phyloP scores from a whole-genome alignment of 2,113 vertebrate genomes.

The Numida meleagris region DNA sequence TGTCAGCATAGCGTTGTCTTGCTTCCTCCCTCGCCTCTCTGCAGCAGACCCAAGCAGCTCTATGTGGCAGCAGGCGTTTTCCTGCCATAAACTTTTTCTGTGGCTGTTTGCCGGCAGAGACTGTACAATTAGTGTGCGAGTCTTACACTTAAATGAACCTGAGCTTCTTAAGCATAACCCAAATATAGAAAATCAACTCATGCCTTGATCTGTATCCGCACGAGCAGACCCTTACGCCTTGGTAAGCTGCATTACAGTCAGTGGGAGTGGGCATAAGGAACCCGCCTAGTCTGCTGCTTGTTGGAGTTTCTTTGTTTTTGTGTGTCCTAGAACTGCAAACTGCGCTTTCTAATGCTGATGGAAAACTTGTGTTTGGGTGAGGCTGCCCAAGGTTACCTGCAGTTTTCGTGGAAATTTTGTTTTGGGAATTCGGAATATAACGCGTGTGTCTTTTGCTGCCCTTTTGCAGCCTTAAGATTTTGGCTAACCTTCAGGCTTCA shows the following conservation, averaged over 20 bases:
- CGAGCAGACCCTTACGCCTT: background rate
- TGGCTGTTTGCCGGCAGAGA: background rate
- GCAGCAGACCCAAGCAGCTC: background rate
- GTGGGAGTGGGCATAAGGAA: background rate
- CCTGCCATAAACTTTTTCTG: background rate
- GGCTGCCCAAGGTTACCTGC: background rate
- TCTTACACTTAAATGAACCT: background rate
- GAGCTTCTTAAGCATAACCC: background rate
- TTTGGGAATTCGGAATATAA: background rate
- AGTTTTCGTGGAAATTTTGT: background rate
- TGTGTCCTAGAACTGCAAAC: background rate
- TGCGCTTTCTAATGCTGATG: background rate
- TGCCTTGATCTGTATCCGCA: background rate
- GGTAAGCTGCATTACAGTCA: accelerated
- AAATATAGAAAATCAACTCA: background rate
- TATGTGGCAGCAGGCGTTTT: background rate
- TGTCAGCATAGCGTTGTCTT: accelerated
- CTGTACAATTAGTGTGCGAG: background rate
- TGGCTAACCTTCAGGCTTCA: background rate
- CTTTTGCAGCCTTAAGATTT: background rate
- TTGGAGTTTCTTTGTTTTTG: background rate
- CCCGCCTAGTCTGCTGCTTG: background rate
- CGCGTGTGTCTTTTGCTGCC: background rate
- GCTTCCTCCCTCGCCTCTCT: background rate
- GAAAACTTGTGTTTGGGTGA: background rate